Percentiles rank a stretch among this genome's conserved stretches.
Evolutionary conservation across 2,888 invertebrate genomes (phyloP).

Genomic region (Ectemnius lituratus): DNA sequence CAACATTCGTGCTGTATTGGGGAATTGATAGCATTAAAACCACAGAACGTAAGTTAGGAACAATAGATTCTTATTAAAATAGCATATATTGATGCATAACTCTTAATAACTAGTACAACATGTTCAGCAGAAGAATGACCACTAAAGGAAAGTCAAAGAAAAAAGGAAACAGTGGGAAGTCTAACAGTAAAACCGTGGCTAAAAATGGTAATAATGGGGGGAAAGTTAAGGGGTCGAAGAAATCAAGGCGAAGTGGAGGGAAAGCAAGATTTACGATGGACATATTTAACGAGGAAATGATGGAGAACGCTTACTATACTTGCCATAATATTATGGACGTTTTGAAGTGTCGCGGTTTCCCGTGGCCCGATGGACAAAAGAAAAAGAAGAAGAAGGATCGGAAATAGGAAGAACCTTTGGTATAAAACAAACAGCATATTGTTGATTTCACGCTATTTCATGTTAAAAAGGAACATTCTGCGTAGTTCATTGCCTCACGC

Average conservation of each 20-base stretch:
- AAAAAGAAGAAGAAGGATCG: constrained; percentile 92
- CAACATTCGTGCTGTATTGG: too few relatives aligned
- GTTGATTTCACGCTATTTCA: not conserved
- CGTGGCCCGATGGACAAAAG: constrained; percentile 92
- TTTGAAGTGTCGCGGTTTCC: constrained; percentile 90
- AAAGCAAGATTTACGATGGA: constrained; percentile 87
- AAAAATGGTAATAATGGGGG: constrained; percentile 73
- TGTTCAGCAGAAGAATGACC: not conserved
- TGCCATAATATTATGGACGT: constrained; percentile 96
- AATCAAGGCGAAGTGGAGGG: constrained; percentile 81
- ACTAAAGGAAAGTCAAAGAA: constrained; percentile 29
- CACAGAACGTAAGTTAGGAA: not conserved
- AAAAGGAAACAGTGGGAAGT: constrained; percentile 37
- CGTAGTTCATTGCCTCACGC: not conserved
- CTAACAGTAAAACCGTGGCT: constrained; percentile 57
- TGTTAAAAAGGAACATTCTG: not conserved
- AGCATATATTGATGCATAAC: not conserved
- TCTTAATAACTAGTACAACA: constrained; percentile 21
- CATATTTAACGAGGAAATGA: constrained; percentile 92
- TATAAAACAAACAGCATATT: constrained; percentile 9
- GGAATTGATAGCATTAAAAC: too few relatives aligned
- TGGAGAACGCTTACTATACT: constrained; percentile 96
- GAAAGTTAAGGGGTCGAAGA: constrained; percentile 80
- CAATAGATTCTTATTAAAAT: not conserved
- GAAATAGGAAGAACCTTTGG: constrained; percentile 73